Percentiles rank a stretch among this genome's conserved stretches.
These are phyloP conservation scores for Ryuthela nishihirai DNA, from an alignment of 2,888 invertebrate species.

Conservation along the genomic window DNA sequence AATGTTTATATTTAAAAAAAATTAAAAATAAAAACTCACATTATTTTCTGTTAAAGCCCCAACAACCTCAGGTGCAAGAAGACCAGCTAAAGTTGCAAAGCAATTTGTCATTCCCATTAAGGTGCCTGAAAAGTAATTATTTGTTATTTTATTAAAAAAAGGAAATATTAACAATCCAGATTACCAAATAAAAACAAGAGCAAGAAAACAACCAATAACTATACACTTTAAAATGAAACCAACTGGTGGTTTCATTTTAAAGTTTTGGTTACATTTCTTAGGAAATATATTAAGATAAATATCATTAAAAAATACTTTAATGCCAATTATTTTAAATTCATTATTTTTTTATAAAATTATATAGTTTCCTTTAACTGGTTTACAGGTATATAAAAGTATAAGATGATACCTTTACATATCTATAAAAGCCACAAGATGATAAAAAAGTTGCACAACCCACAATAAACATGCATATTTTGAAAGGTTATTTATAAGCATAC, in stretches of 20 bases:
- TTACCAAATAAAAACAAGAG: neutral
- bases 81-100: slow-evolving; percentile 41
- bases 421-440: no score
- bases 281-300: no score
- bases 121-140: slow-evolving; percentile 36
- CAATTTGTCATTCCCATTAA: slow-evolving; percentile 43
- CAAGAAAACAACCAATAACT: neutral
- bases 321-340: no score
- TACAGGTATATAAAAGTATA: no score
- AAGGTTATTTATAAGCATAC: no score
- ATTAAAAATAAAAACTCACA: slow-evolving; percentile 20
- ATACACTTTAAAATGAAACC: neutral
- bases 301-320: no score
- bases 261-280: neutral
- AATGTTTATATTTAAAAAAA: no score
- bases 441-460: no score
- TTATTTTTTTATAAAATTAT: no score
- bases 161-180: neutral
- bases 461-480: no score
- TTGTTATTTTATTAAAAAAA: neutral
- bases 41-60: slow-evolving; percentile 29
- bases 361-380: no score
- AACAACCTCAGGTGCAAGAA: slow-evolving; percentile 41
- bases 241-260: neutral
- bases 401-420: no score